These are phyloP conservation scores for Lepus oiostolus DNA, from an alignment of 2,797 vertebrate species.

Conservation along the genomic window DNA sequence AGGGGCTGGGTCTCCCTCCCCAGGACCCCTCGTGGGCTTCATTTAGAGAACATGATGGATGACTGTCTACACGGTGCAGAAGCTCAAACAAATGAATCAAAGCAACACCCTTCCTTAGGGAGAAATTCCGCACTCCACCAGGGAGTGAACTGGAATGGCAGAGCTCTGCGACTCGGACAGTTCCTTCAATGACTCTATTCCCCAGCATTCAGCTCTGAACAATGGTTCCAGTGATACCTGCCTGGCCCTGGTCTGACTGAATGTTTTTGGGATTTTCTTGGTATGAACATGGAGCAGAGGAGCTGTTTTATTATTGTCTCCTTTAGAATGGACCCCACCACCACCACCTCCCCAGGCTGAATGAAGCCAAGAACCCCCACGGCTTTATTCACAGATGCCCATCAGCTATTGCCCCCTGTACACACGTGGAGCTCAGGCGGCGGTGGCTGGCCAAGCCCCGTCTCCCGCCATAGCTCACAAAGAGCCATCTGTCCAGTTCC, in stretches of 20 bases:
- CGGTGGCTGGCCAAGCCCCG: not conserved
- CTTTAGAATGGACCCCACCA: not conserved
- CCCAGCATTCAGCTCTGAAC: not conserved
- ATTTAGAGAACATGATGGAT: not conserved
- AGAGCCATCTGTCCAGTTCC: constrained; percentile 78
- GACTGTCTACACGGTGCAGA: fast-evolving
- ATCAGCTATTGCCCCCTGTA: not conserved
- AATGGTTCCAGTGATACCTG: not conserved
- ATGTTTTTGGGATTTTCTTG: constrained; percentile 20
- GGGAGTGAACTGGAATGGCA: not conserved
- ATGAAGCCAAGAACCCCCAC: not conserved
- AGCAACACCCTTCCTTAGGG: not conserved
- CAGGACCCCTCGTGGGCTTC: not conserved
- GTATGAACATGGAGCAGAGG: not conserved
- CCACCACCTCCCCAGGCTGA: too few species aligned
- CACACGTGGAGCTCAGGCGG: not conserved
- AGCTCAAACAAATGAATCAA: not conserved
- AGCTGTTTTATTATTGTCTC: not conserved
- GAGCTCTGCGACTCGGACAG: fast-evolving
- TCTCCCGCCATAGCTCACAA: constrained; percentile 50
- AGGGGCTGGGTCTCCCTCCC: not conserved
- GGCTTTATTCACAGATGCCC: not conserved
- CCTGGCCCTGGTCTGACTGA: not conserved
- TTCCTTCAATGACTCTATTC: not conserved
- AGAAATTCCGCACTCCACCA: not conserved